Base-by-base conservation (phyloP, 2,888 invertebrate genomes). In the Cyrtodaria siliqua region DNA sequence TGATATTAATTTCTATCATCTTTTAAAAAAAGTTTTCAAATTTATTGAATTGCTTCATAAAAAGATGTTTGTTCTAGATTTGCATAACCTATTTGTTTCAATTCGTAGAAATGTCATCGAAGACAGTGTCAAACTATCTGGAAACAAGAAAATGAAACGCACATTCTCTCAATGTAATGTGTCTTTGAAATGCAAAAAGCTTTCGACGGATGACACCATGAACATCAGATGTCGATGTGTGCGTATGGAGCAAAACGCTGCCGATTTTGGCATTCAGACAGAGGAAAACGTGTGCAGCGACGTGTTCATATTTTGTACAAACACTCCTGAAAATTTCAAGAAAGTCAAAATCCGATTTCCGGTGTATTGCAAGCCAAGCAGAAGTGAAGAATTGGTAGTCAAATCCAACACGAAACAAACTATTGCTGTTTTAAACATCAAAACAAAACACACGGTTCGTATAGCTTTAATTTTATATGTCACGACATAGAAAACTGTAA, bases 241-340 rank as follows among this genome's bases (percentile, higher is more conserved):
- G 23, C 50, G 52, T 1, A 20, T 52, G 4, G 61, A 61, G 18
- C 33, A 61, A 14, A 49, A 23, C 20, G 23, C 24, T 1, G 49
- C 33, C 26, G 9, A n/a, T 2, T 38, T 38, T 20, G n/a, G 20
- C 4, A 12, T 62, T 2, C 20, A 50, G 23, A 40, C 27, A 4
- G 16, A 6, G 2, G 62, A 62, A 20, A 12, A 49, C 24, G 26
- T 50, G 0, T 62, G 62, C 33, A 52, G 62, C 24, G 62, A 62
- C n/a, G 50, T 18, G 18, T 62, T 20, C 38, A 62, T 62, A 12
- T 23, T 62, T 18, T 50, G n/a, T 16, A 62, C 62, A 40, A 18
- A 52, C 52, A 60, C 12, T 29, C 8, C 23, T n/a, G n/a, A 60
- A 24, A 12, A 2, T 60, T 12, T 44, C n/a, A 18, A 60, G 8